A percentile compares a stretch with the other conserved stretches of the same genome.
Conservation (phyloP, 2,113 vertebrate genomes). For the Motacilla alba region DNA sequence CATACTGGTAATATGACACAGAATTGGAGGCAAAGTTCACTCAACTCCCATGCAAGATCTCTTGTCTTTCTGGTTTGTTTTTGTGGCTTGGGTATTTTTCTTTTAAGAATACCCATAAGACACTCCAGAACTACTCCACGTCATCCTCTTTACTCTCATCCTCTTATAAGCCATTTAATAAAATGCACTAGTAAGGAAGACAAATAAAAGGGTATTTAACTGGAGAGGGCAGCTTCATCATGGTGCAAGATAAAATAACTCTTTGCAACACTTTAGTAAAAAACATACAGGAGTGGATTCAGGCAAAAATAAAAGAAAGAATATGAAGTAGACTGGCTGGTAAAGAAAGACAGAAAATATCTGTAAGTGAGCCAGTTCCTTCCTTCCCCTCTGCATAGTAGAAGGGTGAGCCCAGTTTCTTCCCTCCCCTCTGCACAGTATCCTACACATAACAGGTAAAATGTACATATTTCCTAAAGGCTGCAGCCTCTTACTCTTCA, state of each 20-base stretch:
- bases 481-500: background rate
- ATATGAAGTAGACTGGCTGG: background rate
- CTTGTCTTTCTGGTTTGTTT: background rate
- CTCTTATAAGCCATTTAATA: background rate
- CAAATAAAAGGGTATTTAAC: background rate
- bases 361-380: background rate
- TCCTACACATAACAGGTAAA: background rate
- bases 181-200: background rate
- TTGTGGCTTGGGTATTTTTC: fast-evolving
- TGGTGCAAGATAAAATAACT: background rate
- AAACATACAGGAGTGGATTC: background rate
- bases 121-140: background rate
- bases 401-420: background rate
- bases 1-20: background rate
- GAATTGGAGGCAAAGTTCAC: background rate
- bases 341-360: background rate
- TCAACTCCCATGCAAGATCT: background rate
- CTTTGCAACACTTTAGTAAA: background rate
- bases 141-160: background rate
- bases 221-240: background rate
- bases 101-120: background rate
- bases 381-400: background rate
- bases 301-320: background rate
- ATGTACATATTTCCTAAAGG: background rate
- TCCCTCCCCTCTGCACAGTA: background rate